Conservation (phyloP, 1,140 invertebrate genomes). For the Oncopodura yosiiana region DNA sequence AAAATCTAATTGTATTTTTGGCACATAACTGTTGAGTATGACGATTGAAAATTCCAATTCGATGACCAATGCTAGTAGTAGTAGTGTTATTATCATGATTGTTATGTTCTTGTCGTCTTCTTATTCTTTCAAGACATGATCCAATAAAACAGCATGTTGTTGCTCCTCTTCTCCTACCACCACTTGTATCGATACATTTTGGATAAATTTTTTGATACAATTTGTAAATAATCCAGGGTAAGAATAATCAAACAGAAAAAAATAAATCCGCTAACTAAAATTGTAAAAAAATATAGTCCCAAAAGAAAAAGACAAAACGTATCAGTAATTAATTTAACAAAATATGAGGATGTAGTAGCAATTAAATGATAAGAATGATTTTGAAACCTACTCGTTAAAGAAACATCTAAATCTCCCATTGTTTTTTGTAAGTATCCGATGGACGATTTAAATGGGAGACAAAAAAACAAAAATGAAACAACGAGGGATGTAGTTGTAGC, state of each 20-base stretch:
- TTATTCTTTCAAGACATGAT: no score
- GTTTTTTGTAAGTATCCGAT: no score
- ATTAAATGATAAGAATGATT: no score
- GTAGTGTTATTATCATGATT: no score
- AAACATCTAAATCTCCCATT: no score
- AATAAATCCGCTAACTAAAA: slow-evolving; percentile 25
- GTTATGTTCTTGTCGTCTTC: no score
- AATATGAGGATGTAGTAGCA: no score
- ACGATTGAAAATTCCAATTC: slow-evolving; percentile 8
- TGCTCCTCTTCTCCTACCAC: neutral
- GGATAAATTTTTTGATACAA: slow-evolving; percentile 11
- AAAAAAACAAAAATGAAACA: no score
- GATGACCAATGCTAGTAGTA: neutral
- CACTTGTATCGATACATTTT: slow-evolving; percentile 5
- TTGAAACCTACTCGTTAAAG: no score
- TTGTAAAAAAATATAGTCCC: slow-evolving; percentile 26
- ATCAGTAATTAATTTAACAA: no score
- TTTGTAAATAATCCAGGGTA: slow-evolving; percentile 18
- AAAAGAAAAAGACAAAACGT: slow-evolving; percentile 21
- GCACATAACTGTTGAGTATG: slow-evolving; percentile 7
- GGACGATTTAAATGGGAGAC: no score
- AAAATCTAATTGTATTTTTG: slow-evolving; percentile 20
- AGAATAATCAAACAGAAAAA: slow-evolving; percentile 19
- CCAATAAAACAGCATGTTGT: neutral
- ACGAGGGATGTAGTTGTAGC: no score